phyloP scores from a whole-genome alignment of 2,888 invertebrate species.

The Scaeva pyrastri region DNA sequence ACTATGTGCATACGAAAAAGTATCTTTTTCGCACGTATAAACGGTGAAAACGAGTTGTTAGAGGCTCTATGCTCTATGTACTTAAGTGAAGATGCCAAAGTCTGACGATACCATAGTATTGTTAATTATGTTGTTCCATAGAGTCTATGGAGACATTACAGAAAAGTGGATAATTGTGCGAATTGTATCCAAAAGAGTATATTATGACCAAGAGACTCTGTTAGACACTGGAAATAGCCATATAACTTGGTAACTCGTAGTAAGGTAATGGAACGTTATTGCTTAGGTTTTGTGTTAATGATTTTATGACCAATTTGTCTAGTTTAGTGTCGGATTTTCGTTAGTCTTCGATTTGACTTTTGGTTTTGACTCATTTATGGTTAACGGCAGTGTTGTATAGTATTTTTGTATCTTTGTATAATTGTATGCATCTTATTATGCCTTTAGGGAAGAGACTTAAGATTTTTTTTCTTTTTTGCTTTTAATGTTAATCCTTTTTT shows the following conservation, averaged over 20 bases:
- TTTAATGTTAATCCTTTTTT: constrained; percentile 55
- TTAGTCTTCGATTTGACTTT: constrained; percentile 17
- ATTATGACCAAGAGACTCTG: background rate
- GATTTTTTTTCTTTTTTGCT: background rate
- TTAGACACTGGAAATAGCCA: too few species aligned
- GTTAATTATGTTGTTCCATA: constrained; percentile 67
- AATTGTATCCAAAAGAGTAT: too few species aligned
- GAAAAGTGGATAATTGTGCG: constrained; percentile 62
- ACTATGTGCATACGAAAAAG: background rate
- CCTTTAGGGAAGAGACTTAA: constrained; percentile 47
- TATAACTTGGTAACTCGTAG: constrained; percentile 8
- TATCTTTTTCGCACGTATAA: constrained; percentile 17
- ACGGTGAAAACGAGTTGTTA: constrained; percentile 58
- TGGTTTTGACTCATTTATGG: constrained; percentile 25
- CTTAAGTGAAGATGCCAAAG: constrained; percentile 31
- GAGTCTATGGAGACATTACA: constrained; percentile 14
- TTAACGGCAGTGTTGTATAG: too few species aligned
- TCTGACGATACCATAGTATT: constrained; percentile 42
- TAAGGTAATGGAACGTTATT: constrained; percentile 47
- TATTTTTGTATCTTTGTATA: background rate
- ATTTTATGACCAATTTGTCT: constrained; percentile 70
- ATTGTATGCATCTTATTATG: constrained; percentile 22
- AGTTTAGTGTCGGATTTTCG: constrained; percentile 37
- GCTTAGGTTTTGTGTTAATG: constrained; percentile 63
- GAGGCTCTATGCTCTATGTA: background rate